Conservation (phyloP, 2,797 vertebrate genomes). For the Vireo griseus region DNA sequence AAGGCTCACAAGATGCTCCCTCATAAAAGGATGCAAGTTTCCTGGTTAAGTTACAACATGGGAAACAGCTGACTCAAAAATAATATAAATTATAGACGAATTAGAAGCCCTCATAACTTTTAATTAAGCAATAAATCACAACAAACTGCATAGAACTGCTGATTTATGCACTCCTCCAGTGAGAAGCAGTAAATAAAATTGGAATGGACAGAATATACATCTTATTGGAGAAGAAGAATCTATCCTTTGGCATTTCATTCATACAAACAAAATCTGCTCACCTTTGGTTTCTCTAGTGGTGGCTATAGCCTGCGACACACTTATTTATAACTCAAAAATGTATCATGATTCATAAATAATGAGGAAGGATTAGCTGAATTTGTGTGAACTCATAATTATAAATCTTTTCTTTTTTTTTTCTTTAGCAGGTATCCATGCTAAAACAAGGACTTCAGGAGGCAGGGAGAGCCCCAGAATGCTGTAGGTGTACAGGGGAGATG, state of each 20-base stretch:
- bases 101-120: constrained; percentile 63
- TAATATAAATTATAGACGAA: constrained; percentile 60
- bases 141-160: constrained; percentile 35
- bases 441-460: neutral
- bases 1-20: neutral
- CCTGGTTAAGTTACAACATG: constrained; percentile 14
- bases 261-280: neutral
- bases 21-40: neutral
- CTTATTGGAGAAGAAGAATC: neutral
- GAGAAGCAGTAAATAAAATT: constrained; percentile 60
- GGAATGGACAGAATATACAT: constrained; percentile 7
- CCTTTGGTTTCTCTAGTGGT: neutral
- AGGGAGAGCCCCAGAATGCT: neutral
- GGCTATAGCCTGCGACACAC: neutral
- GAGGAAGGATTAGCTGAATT: neutral
- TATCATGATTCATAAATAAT: neutral
- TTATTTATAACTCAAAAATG: neutral
- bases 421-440: neutral
- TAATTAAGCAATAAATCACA: constrained; percentile 71
- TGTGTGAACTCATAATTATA: neutral
- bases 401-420: neutral
- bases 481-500: neutral
- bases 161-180: constrained; percentile 52
- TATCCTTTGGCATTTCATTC: neutral
- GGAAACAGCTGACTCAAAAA: constrained; percentile 62